These are phyloP conservation scores for Poliocrania exsul DNA, from an alignment of 2,797 vertebrate genomes.

Conservation along the genomic window DNA sequence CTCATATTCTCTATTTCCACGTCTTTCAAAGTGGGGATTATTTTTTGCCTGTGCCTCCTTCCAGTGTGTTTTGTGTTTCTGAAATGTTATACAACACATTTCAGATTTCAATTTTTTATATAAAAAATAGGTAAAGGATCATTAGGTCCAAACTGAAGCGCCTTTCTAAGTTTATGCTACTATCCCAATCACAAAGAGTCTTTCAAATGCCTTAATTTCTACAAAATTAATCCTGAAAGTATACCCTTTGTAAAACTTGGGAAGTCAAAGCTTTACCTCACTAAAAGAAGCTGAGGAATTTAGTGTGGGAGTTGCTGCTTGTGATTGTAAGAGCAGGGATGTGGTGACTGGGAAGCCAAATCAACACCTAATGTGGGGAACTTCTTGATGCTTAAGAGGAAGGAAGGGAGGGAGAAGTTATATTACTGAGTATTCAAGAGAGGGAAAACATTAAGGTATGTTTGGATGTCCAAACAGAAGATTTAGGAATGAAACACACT, in stretches of 20 bases:
- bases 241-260: not conserved
- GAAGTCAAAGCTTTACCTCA: not conserved
- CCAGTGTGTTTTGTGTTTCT: not conserved
- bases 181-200: not conserved
- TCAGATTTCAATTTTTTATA: not conserved
- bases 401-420: not conserved
- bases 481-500: not conserved
- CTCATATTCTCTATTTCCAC: not conserved
- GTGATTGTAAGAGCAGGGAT: not conserved
- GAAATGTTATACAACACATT: not conserved
- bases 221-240: not conserved
- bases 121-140: not conserved
- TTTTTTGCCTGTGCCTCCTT: not conserved
- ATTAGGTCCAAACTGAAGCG: not conserved
- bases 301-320: not conserved
- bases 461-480: not conserved
- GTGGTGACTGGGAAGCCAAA: not conserved
- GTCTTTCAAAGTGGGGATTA: not conserved
- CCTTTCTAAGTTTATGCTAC: not conserved
- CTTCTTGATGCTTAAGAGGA: not conserved
- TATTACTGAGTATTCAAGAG: not conserved
- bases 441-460: not conserved
- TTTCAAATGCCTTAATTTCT: not conserved
- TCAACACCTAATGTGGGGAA: not conserved
- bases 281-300: not conserved